Evolutionary conservation across 2,113 vertebrate species (phyloP).

Genomic region (Calidris pygmaea): DNA sequence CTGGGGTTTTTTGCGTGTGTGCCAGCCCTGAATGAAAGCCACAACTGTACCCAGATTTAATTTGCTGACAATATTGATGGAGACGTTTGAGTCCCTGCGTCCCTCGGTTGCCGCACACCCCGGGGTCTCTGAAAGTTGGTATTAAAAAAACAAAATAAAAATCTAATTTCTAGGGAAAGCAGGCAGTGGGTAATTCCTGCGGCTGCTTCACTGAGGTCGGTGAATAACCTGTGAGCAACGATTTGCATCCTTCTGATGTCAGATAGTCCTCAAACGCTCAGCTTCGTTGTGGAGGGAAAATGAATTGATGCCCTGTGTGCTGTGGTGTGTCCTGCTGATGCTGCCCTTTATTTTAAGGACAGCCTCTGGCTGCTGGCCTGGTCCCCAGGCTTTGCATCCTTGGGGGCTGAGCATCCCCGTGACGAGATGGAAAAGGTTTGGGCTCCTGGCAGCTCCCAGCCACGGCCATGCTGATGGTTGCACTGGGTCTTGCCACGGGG

Average conservation of each 20-base stretch:
- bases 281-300: neutral
- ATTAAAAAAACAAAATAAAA: neutral
- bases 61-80: neutral
- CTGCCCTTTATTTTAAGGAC: neutral
- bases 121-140: neutral
- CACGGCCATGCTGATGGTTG: neutral
- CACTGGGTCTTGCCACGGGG: neutral
- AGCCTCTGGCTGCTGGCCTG: neutral
- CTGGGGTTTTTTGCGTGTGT: neutral
- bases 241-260: neutral
- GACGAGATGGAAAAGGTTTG: fast-evolving
- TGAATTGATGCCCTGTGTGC: neutral
- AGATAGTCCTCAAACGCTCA: neutral
- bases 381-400: neutral
- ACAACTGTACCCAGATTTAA: neutral
- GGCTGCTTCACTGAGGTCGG: neutral
- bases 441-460: neutral
- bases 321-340: neutral
- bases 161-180: neutral
- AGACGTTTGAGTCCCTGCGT: neutral
- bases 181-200: neutral
- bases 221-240: neutral
- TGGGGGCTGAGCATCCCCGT: too few species aligned
- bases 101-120: neutral
- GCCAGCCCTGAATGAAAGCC: neutral